phyloP scores from a whole-genome alignment of 2,888 invertebrate genomes.

The Phyllotreta striolata region DNA sequence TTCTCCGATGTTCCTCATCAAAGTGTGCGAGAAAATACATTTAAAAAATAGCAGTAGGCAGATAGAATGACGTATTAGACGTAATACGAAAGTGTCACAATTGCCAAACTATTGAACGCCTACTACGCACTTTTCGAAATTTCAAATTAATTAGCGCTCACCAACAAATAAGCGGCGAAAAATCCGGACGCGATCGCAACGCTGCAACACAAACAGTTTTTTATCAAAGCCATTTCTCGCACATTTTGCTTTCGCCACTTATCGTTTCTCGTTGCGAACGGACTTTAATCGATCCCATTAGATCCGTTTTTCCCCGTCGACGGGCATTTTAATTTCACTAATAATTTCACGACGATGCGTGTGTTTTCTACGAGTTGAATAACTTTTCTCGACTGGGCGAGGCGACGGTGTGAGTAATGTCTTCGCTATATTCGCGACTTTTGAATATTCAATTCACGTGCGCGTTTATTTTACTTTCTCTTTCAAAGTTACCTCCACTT shows the following conservation, averaged over 20 bases:
- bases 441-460: constrained; percentile 59
- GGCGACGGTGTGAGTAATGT: constrained; percentile 53
- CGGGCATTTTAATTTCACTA: background rate
- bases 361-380: constrained; percentile 17
- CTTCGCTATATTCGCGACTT: constrained; percentile 53
- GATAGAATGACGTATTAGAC: no score
- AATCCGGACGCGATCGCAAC: constrained; percentile 62
- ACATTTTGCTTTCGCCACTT: constrained; percentile 35
- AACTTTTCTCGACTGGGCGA: constrained; percentile 43
- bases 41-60: no score
- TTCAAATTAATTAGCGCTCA: constrained; percentile 48
- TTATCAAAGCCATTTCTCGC: constrained; percentile 58
- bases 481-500: constrained; percentile 45
- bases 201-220: constrained; percentile 62
- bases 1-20: no score
- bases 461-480: constrained; percentile 55
- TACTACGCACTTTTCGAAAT: background rate
- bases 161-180: constrained; percentile 62
- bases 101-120: background rate
- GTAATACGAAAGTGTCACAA: constrained; percentile 12
- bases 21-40: no score
- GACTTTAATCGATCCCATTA: constrained; percentile 19
- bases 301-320: constrained; percentile 17
- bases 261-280: constrained; percentile 19
- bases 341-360: constrained; percentile 17